phyloP scores from a whole-genome alignment of 2,888 invertebrate genomes.

The Leptopilina myrica region DNA sequence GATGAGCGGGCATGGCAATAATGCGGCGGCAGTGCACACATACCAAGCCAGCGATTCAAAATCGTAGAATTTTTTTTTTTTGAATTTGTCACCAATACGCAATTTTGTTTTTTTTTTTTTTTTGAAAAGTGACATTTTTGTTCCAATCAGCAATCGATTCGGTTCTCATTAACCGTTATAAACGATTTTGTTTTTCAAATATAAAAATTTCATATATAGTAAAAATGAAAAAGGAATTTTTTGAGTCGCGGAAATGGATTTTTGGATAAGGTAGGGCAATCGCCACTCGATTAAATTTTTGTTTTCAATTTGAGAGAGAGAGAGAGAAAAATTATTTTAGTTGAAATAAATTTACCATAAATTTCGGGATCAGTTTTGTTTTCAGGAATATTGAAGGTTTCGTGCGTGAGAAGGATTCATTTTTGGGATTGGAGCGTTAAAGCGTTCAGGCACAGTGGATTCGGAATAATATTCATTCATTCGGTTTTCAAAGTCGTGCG shows the following conservation, averaged over 20 bases:
- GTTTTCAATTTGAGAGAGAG: background rate
- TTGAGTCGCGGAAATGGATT: constrained; percentile 30
- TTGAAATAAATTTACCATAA: constrained; percentile 23
- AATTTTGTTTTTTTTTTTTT: background rate
- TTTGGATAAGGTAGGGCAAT: constrained; percentile 60
- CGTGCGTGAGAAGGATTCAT: no score
- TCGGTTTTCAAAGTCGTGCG: constrained; percentile 72
- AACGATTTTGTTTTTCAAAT: background rate
- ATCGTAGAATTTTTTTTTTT: constrained; percentile 48
- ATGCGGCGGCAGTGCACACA: constrained; percentile 71
- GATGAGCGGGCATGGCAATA: constrained; percentile 67
- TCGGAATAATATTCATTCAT: constrained; percentile 61
- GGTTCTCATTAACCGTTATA: background rate
- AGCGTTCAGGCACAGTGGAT: constrained; percentile 60
- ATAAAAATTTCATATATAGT: background rate
- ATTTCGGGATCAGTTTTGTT: constrained; percentile 39
- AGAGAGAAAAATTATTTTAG: background rate
- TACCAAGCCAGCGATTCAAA: constrained; percentile 71
- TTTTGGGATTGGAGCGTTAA: constrained; percentile 53
- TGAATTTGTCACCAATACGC: constrained; percentile 25
- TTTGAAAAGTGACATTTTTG: constrained; percentile 9
- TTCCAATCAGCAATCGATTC: background rate
- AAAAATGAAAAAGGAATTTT: background rate
- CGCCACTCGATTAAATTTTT: constrained; percentile 59
- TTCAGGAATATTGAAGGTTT: no score